Evolutionary conservation across 1,140 invertebrate genomes (phyloP).

Genomic region (Drosophila kanapiae): DNA sequence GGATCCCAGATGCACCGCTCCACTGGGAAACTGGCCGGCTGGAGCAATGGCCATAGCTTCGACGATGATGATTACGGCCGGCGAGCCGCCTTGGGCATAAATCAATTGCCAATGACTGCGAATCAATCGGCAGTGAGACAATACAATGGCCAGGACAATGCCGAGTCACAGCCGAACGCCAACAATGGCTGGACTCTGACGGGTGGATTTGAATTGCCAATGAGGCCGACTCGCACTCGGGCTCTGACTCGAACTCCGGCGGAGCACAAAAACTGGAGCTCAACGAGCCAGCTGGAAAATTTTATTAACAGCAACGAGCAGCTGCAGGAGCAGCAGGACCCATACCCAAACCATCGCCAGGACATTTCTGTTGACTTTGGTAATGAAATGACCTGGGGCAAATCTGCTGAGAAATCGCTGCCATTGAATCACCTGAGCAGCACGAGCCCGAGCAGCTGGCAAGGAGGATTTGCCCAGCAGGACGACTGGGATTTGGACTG

Average conservation of each 20-base stretch:
- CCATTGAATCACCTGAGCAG: slow-evolving; percentile 70
- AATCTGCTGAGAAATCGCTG: slow-evolving; percentile 69
- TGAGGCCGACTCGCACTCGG: slow-evolving; percentile 16
- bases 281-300: slow-evolving; percentile 75
- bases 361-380: slow-evolving; percentile 71
- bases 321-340: slow-evolving; percentile 28
- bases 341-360: slow-evolving; percentile 34
- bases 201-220: slow-evolving; percentile 59
- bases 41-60: slow-evolving; percentile 52
- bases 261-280: slow-evolving; percentile 64
- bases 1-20: slow-evolving; percentile 6
- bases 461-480: slow-evolving; percentile 42
- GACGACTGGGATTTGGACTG: slow-evolving; percentile 39
- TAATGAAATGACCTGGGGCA: slow-evolving; percentile 80
- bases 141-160: slow-evolving; percentile 69
- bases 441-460: slow-evolving; percentile 25
- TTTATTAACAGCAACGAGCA: slow-evolving; percentile 71
- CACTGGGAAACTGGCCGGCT: slow-evolving; percentile 19
- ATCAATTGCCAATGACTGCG: slow-evolving; percentile 72
- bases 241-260: slow-evolving; percentile 24
- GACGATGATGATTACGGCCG: slow-evolving; percentile 40
- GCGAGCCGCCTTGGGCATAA: slow-evolving; percentile 54
- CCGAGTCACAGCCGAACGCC: slow-evolving; percentile 2
- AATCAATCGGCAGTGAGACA: slow-evolving; percentile 81
- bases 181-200: slow-evolving; percentile 52